A percentile compares a stretch with the other conserved stretches of the same genome.
phyloP scores from a whole-genome alignment of 23 tunicate genomes.

The Phallusia fumigata region DNA sequence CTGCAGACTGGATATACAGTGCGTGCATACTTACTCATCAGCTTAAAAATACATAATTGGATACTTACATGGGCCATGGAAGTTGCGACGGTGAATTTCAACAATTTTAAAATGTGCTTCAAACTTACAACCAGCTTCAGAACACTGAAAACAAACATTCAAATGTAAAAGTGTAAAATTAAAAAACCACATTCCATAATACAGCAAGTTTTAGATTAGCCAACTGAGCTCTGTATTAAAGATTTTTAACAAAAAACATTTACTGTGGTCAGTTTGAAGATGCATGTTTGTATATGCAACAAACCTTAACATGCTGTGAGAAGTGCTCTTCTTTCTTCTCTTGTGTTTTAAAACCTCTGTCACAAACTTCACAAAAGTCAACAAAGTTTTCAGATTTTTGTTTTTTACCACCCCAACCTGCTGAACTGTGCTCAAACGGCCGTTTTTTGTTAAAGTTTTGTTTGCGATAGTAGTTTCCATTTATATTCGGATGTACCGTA shows the following conservation, averaged over 20 bases:
- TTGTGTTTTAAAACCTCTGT: slow-evolving; percentile 72
- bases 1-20: too few species aligned
- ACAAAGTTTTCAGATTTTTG: slow-evolving; percentile 24
- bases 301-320: slow-evolving; percentile 60
- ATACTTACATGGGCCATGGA: slow-evolving; percentile 28
- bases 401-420: neutral
- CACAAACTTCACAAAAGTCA: slow-evolving; percentile 92
- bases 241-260: too few species aligned
- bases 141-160: slow-evolving; percentile 43
- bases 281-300: neutral
- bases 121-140: slow-evolving; percentile 69
- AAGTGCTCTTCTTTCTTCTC: slow-evolving; percentile 76
- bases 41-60: neutral
- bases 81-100: slow-evolving; percentile 70
- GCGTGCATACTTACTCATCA: too few species aligned
- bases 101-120: slow-evolving; percentile 89
- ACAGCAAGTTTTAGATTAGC: too few species aligned
- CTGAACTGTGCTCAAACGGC: neutral
- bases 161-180: neutral
- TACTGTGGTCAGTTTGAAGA: too few species aligned
- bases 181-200: too few species aligned
- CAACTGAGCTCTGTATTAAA: too few species aligned
- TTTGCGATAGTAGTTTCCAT: neutral
- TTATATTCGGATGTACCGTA: neutral
- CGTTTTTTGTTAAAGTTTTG: neutral